phyloP scores from a whole-genome alignment of 2,888 invertebrate species.

The Acholoe squamosa region DNA sequence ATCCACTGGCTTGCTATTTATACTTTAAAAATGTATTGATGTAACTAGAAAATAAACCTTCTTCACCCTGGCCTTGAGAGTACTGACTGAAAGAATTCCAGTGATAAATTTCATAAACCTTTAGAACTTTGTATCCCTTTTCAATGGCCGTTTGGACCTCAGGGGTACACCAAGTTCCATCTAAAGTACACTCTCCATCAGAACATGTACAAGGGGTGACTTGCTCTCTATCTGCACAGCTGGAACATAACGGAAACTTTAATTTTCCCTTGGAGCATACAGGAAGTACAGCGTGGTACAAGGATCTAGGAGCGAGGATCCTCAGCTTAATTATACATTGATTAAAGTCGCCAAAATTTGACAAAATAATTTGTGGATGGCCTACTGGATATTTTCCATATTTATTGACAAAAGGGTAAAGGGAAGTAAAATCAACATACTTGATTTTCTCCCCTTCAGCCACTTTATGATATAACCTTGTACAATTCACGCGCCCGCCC shows the following conservation, averaged over 20 bases:
- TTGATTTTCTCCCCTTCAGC: conserved; percentile 70
- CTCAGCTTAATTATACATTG: conserved; percentile 63
- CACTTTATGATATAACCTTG: conserved; percentile 71
- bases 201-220: conserved; percentile 76
- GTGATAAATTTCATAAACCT: conserved; percentile 80
- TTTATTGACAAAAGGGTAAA: conserved; percentile 75
- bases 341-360: conserved; percentile 71
- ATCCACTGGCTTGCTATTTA: conserved; percentile 70
- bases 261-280: neutral
- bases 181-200: conserved; percentile 72
- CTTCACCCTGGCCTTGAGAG: conserved; percentile 65
- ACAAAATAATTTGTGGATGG: conserved; percentile 72
- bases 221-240: neutral
- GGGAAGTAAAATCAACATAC: conserved; percentile 72
- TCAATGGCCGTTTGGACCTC: conserved; percentile 78
- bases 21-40: conserved; percentile 72
- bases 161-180: conserved; percentile 79
- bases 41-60: conserved; percentile 74
- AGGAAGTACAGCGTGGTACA: conserved; percentile 25
- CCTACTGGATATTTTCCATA: conserved; percentile 72
- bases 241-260: neutral
- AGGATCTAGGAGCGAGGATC: neutral
- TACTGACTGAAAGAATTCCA: conserved; percentile 73
- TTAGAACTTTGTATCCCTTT: conserved; percentile 76
- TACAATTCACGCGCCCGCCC: conserved; percentile 74